Conservation (phyloP, 2,113 vertebrate species). For the Anhinga rufa region DNA sequence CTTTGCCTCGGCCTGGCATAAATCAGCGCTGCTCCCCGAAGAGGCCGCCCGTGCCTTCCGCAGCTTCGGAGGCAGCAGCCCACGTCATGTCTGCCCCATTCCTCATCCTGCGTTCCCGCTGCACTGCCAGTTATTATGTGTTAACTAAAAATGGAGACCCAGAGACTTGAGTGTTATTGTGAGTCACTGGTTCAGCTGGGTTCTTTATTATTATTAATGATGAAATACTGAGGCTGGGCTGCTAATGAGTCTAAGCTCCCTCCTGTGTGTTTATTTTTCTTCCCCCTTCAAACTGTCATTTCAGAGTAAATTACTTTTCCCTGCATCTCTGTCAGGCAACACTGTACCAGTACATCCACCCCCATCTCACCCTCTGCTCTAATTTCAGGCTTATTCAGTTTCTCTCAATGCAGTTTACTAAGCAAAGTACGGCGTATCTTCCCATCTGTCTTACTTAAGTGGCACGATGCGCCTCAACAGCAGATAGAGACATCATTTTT, state of each 20-base stretch:
- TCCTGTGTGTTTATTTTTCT: constrained; percentile 67
- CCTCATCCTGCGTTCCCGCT: not conserved
- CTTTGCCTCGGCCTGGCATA: not conserved
- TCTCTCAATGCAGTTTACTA: constrained; percentile 67
- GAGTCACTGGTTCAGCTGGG: not conserved
- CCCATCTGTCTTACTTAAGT: constrained; percentile 81
- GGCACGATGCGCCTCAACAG: constrained; percentile 16
- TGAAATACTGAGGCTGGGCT: constrained; percentile 66
- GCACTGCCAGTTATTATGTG: not conserved
- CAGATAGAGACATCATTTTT: constrained; percentile 76
- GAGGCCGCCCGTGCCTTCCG: not conserved
- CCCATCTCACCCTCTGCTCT: constrained; percentile 49
- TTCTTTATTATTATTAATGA: constrained; percentile 64
- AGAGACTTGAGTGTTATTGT: not conserved
- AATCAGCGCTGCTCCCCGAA: not conserved
- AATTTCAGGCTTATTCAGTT: constrained; percentile 65
- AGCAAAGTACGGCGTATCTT: constrained; percentile 29
- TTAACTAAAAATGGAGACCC: not conserved
- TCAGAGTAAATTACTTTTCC: constrained; percentile 63
- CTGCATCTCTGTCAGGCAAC: constrained; percentile 67
- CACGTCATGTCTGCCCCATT: not conserved
- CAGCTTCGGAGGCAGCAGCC: not conserved
- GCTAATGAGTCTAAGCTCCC: constrained; percentile 69
- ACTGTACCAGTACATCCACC: not conserved
- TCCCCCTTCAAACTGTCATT: constrained; percentile 58